Conservation (phyloP, 2,113 vertebrate species). For the Glareola pratincola region DNA sequence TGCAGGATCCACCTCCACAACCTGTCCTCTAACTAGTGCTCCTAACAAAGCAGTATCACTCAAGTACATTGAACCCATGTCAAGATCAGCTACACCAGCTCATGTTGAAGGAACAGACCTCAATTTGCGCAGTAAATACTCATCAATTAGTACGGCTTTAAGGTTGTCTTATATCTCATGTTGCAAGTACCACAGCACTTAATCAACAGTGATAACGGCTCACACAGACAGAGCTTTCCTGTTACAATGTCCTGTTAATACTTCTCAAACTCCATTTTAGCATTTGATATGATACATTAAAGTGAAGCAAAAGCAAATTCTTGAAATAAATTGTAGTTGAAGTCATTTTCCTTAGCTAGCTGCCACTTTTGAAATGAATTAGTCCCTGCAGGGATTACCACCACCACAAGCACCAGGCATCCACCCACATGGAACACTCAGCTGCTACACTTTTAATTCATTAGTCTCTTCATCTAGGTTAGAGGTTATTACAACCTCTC, state of each 20-base stretch:
- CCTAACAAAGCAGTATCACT: accelerated
- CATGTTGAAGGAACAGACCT: neutral
- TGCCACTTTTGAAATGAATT: constrained; percentile 31
- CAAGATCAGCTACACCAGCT: neutral
- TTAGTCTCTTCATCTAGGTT: constrained; percentile 21
- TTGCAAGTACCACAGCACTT: neutral
- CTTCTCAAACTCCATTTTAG: neutral
- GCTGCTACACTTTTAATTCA: constrained; percentile 30
- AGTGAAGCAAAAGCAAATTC: neutral
- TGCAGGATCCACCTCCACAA: neutral
- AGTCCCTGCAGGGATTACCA: constrained; percentile 34
- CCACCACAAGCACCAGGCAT: neutral
- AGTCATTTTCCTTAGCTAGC: neutral
- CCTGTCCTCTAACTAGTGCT: neutral
- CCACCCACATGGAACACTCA: neutral
- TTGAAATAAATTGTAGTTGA: neutral
- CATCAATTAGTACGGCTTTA: neutral
- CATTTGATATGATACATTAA: neutral
- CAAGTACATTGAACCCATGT: neutral
- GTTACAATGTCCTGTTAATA: neutral
- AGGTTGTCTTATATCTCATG: neutral
- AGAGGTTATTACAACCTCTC: constrained; percentile 43
- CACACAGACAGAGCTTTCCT: neutral
- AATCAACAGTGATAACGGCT: neutral
- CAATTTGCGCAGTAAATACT: neutral